Evolutionary conservation across 1,140 invertebrate species (phyloP).

Genomic region (Macrobrachium nipponense): DNA sequence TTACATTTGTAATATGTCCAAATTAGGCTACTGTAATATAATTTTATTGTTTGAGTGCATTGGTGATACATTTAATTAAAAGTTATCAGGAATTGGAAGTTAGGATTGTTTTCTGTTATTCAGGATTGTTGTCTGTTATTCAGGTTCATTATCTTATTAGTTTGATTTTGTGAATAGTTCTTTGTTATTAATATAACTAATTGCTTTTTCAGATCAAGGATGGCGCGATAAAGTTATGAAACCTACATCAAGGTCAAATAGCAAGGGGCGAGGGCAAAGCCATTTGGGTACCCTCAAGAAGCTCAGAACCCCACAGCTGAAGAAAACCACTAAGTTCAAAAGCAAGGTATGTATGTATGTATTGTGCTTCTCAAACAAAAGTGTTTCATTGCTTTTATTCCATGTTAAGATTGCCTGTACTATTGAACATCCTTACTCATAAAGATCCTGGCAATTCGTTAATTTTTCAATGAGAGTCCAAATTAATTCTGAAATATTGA

Average conservation of each 20-base stretch:
- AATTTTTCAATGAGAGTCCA: no score
- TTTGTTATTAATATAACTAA: background rate
- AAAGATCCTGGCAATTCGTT: background rate
- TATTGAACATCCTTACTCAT: background rate
- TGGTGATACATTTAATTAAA: no score
- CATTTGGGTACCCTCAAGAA: slow-evolving; percentile 6
- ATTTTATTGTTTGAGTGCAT: no score
- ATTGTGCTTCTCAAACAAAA: background rate
- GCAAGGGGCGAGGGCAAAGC: slow-evolving; percentile 47
- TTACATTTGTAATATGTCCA: no score
- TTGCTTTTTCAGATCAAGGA: slow-evolving; percentile 14
- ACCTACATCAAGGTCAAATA: slow-evolving; percentile 21
- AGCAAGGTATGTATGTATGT: slow-evolving; percentile 30
- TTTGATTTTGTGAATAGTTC: no score
- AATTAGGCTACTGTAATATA: no score
- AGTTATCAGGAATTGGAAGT: no score
- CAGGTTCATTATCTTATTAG: no score
- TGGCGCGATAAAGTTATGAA: slow-evolving; percentile 49
- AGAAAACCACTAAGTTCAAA: slow-evolving; percentile 53
- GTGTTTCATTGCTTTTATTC: background rate
- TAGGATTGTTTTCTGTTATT: no score
- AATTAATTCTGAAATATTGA: no score
- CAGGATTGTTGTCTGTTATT: no score
- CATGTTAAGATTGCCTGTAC: background rate
- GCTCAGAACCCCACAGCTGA: slow-evolving; percentile 27